phyloP scores from a whole-genome alignment of 2,113 vertebrate species.

The Eubucco bourcierii region DNA sequence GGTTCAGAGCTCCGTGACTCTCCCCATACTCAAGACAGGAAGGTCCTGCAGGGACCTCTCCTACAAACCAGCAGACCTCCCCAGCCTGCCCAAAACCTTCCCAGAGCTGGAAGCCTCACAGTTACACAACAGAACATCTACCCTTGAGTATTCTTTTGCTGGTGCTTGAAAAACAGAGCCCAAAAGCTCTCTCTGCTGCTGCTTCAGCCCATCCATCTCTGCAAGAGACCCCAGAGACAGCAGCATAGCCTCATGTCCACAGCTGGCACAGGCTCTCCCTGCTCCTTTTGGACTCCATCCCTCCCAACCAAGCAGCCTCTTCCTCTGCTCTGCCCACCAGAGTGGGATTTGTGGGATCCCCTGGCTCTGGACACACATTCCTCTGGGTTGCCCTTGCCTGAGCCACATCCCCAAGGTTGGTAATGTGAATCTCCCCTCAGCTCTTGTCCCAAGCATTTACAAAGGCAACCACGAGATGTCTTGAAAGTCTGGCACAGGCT shows the following conservation, averaged over 20 bases:
- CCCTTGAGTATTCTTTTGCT: not conserved
- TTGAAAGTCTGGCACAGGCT: not conserved
- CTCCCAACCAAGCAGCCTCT: not conserved
- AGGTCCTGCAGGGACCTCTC: fast-evolving
- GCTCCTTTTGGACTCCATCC: not conserved
- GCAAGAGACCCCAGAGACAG: not conserved
- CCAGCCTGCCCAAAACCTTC: not conserved
- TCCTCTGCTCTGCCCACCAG: not conserved
- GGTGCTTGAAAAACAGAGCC: not conserved
- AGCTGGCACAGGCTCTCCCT: not conserved
- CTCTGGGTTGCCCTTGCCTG: not conserved
- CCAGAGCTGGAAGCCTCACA: not conserved
- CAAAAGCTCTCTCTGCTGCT: not conserved
- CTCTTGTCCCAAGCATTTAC: not conserved
- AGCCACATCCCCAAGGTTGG: fast-evolving
- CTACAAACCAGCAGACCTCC: fast-evolving
- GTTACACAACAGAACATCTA: not conserved
- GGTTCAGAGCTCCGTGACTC: not conserved
- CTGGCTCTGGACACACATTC: not conserved
- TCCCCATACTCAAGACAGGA: not conserved
- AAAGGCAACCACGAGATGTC: not conserved
- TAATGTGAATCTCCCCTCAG: not conserved
- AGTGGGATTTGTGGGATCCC: too few species aligned
- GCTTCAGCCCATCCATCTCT: not conserved
- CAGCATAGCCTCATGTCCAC: not conserved